phyloP scores from a whole-genome alignment of 2,113 vertebrate species.

The Scopus umbretta region DNA sequence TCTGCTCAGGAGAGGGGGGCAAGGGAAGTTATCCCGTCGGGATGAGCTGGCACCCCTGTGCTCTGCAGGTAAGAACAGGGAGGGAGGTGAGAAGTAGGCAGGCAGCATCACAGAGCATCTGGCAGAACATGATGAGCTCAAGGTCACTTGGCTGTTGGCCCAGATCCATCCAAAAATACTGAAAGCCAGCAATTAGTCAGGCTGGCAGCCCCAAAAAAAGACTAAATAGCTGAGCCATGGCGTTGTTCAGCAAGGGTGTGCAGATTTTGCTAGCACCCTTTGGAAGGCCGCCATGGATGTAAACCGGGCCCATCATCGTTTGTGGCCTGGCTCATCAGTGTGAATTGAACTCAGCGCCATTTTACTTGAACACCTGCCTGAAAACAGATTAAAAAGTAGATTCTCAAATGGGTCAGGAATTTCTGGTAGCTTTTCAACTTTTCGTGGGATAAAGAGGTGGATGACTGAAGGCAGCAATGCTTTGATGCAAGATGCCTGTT shows the following conservation, averaged over 20 bases:
- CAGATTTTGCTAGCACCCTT: not conserved
- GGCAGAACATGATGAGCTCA: constrained; percentile 12
- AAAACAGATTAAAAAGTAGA: not conserved
- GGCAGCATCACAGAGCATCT: not conserved
- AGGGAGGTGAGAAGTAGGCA: not conserved
- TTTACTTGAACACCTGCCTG: not conserved
- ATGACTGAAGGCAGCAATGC: not conserved
- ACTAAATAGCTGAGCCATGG: not conserved
- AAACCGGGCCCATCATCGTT: not conserved
- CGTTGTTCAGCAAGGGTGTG: not conserved
- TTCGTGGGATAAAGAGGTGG: not conserved
- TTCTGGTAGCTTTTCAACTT: not conserved
- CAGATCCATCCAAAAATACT: not conserved
- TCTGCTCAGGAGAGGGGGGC: not conserved
- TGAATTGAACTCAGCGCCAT: not conserved
- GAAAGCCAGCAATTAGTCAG: not conserved
- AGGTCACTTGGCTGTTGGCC: constrained; percentile 26
- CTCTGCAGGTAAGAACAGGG: not conserved
- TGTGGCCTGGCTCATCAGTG: rapidly evolving
- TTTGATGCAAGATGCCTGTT: not conserved
- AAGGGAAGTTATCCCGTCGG: not conserved
- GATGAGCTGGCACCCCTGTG: not conserved
- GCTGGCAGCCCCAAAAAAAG: not conserved
- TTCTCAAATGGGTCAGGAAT: not conserved
- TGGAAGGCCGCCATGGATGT: not conserved